A percentile compares a stretch with the other conserved stretches of the same genome.
phyloP scores from a whole-genome alignment of 2,113 vertebrate genomes.

The Microcebus murinus region DNA sequence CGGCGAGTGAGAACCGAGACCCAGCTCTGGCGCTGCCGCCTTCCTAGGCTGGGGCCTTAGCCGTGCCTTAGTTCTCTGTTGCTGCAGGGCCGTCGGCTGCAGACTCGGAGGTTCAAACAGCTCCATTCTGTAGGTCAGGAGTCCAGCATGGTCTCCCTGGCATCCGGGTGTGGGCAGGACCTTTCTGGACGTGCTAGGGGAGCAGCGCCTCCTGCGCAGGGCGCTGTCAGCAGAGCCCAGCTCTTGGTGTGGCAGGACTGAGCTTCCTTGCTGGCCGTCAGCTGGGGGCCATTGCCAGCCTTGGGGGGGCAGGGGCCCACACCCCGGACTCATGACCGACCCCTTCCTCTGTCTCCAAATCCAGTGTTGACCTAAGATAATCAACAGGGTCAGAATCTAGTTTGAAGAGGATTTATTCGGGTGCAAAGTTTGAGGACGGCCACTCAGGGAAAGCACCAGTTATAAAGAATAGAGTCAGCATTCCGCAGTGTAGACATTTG shows the following conservation, averaged over 20 bases:
- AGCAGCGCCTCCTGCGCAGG: neutral
- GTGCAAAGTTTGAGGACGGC: neutral
- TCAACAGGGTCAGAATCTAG: neutral
- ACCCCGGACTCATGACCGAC: too few species aligned
- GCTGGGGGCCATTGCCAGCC: neutral
- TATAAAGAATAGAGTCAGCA: neutral
- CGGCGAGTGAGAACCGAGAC: neutral
- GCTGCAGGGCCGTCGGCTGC: neutral
- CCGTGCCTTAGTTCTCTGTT: neutral
- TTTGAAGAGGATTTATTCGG: neutral
- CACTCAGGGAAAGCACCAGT: neutral
- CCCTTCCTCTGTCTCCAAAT: neutral
- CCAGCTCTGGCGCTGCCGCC: neutral
- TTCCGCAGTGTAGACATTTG: neutral
- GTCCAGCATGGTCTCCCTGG: neutral
- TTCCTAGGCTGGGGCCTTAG: neutral
- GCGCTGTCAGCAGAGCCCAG: neutral
- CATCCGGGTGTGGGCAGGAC: neutral
- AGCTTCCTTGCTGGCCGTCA: neutral
- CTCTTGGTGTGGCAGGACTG: neutral
- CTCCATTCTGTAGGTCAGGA: neutral
- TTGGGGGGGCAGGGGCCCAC: too few species aligned
- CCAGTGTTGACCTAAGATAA: neutral
- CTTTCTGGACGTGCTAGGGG: neutral
- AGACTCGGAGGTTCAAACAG: neutral